Evolutionary conservation across 2,888 invertebrate species (phyloP).

Genomic region (Heliconius ethilla): DNA sequence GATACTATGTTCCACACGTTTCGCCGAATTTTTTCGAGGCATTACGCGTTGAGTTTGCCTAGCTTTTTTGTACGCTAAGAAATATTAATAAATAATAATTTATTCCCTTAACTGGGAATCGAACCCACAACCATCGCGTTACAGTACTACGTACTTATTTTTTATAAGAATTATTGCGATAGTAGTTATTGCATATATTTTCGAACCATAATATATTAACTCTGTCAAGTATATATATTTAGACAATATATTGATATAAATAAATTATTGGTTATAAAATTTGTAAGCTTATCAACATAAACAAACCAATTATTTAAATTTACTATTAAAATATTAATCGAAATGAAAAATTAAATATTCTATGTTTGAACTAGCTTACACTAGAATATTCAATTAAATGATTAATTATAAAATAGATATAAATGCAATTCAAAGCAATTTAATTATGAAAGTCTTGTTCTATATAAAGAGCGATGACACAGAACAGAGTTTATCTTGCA

Average conservation of each 20-base stretch:
- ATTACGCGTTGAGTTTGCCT: no score
- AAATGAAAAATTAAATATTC: not conserved
- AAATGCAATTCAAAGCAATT: slow-evolving; percentile 24
- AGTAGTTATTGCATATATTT: not conserved
- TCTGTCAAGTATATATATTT: no score
- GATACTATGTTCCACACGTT: no score
- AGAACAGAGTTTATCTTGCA: slow-evolving; percentile 52
- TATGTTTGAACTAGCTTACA: not conserved
- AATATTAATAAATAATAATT: no score
- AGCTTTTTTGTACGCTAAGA: no score
- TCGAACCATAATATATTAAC: no score
- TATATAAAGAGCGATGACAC: slow-evolving; percentile 43
- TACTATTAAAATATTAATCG: not conserved
- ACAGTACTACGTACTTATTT: no score
- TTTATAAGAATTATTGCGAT: not conserved
- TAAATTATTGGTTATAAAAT: not conserved
- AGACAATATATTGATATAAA: not conserved
- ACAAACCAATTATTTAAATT: not conserved
- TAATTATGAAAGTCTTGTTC: slow-evolving; percentile 34
- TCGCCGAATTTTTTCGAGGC: no score
- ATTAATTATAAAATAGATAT: not conserved
- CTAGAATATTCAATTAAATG: not conserved
- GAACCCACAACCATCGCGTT: no score
- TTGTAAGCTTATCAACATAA: not conserved
- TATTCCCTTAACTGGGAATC: no score